These are phyloP conservation scores for Penaeus vannamei DNA, from an alignment of 1,140 invertebrate species.

Conservation along the genomic window DNA sequence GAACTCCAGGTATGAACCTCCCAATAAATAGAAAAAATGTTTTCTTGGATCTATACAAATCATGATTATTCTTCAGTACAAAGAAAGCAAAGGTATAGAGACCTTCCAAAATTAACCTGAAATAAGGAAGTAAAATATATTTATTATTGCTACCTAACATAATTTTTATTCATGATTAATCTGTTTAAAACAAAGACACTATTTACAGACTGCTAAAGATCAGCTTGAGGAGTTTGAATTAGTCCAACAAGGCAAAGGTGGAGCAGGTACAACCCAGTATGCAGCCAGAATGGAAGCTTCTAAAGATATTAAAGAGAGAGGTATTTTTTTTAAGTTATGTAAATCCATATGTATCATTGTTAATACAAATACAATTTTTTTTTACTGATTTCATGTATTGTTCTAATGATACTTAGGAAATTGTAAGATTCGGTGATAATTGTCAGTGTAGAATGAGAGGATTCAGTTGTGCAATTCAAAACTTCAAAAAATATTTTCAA, in stretches of 20 bases:
- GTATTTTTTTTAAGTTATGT: background rate
- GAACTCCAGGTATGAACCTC: conserved; percentile 32
- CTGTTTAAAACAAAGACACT: background rate
- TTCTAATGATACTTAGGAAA: too few species aligned
- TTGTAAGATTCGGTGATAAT: background rate
- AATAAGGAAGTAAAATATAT: too few species aligned
- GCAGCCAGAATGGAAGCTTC: conserved; percentile 49
- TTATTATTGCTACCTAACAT: background rate
- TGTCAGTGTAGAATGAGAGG: background rate
- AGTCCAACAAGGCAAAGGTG: background rate
- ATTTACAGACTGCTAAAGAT: conserved; percentile 47
- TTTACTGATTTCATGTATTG: too few species aligned
- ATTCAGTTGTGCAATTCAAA: background rate
- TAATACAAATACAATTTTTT: background rate
- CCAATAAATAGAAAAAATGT: too few species aligned
- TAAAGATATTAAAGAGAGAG: conserved; percentile 56
- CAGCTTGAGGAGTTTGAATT: conserved; percentile 51
- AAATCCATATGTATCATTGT: background rate
- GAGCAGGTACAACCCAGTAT: conserved; percentile 26
- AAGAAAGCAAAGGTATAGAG: too few species aligned
- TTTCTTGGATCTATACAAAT: too few species aligned
- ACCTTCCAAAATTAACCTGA: too few species aligned
- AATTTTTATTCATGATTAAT: background rate
- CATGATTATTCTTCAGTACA: too few species aligned
- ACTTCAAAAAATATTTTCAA: background rate